Evolutionary conservation across 2,888 invertebrate genomes (phyloP).

Genomic region (Drosophila paramelanica): DNA sequence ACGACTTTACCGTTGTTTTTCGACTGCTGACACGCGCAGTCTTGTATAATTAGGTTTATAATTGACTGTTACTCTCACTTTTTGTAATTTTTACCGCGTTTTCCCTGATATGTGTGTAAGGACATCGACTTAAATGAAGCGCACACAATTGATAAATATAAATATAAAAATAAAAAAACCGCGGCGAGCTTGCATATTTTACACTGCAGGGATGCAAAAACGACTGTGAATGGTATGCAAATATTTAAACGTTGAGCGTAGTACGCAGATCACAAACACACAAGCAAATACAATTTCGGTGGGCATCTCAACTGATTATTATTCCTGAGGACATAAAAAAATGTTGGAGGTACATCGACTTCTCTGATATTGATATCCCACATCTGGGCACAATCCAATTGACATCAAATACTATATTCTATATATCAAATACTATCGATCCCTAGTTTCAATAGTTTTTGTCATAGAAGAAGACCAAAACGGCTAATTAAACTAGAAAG

Average conservation of each 20-base stretch:
- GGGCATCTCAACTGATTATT: too few species aligned
- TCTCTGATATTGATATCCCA: too few species aligned
- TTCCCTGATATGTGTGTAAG: not conserved
- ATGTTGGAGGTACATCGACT: too few species aligned
- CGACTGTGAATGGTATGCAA: not conserved
- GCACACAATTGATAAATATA: not conserved
- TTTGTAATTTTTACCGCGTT: slow-evolving; percentile 8
- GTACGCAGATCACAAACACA: not conserved
- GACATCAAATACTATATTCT: too few species aligned
- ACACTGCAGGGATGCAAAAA: slow-evolving; percentile 3
- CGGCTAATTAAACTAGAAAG: too few species aligned
- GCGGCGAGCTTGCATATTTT: not conserved
- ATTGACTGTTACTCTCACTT: not conserved
- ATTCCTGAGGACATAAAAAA: too few species aligned
- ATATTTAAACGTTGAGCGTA: not conserved
- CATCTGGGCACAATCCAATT: too few species aligned
- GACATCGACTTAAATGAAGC: not conserved
- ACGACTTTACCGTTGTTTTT: too few species aligned
- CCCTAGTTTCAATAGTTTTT: too few species aligned
- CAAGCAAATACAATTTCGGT: not conserved
- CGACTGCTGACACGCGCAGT: not conserved
- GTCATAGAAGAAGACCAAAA: too few species aligned
- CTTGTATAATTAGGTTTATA: not conserved
- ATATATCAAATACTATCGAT: too few species aligned
- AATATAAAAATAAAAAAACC: too few species aligned